Percentiles rank a stretch among this genome's conserved stretches.
Conservation (phyloP, 2,797 vertebrate species). For the Luscinia megarhynchos region DNA sequence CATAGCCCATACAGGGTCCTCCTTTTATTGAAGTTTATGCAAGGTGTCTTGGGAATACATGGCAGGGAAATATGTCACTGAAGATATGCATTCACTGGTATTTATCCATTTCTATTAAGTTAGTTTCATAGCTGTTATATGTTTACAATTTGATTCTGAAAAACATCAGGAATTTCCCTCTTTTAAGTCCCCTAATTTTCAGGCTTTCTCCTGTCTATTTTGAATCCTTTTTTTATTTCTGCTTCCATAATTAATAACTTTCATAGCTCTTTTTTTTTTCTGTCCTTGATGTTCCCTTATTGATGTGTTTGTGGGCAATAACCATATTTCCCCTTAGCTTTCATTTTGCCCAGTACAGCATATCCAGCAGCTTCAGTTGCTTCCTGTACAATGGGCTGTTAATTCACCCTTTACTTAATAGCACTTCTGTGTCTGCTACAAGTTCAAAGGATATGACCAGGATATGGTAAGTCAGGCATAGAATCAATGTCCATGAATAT, state of each 20-base stretch:
- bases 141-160: not conserved
- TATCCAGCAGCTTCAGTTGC: not conserved
- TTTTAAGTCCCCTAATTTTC: not conserved
- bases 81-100: not conserved
- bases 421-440: not conserved
- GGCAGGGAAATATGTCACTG: not conserved
- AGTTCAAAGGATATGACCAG: not conserved
- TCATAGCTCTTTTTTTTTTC: not conserved
- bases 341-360: not conserved
- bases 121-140: not conserved
- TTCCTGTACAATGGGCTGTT: not conserved
- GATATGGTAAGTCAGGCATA: fast-evolving
- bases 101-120: not conserved
- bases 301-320: not conserved
- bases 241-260: not conserved
- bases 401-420: not conserved
- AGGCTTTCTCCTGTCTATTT: not conserved
- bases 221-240: not conserved
- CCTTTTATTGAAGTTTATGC: not conserved
- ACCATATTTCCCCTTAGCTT: not conserved
- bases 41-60: not conserved
- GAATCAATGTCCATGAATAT: not conserved
- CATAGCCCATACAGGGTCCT: not conserved
- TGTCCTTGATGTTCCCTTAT: not conserved
- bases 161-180: not conserved